These are phyloP conservation scores for Pluvianellus socialis DNA, from an alignment of 2,113 vertebrate genomes.

Conservation along the genomic window DNA sequence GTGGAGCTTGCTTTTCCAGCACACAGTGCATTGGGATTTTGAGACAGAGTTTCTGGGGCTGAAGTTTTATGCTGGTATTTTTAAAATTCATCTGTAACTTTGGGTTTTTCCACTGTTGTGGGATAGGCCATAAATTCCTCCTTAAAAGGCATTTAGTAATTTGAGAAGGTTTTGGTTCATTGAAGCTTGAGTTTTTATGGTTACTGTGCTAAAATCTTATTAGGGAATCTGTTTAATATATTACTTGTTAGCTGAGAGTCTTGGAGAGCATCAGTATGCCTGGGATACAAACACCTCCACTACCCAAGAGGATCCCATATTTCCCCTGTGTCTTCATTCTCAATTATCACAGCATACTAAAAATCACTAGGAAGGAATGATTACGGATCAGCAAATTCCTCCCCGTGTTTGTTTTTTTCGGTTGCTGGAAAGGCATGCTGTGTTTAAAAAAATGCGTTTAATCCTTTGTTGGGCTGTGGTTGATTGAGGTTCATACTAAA, in stretches of 20 bases:
- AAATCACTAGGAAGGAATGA: not conserved
- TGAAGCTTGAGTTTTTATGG: constrained; percentile 58
- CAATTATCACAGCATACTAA: not conserved
- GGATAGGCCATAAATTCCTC: not conserved
- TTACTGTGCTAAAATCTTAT: constrained; percentile 43
- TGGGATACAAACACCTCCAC: not conserved
- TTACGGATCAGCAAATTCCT: constrained; percentile 56
- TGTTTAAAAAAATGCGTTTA: constrained; percentile 11
- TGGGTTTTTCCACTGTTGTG: not conserved
- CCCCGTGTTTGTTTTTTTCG: constrained; percentile 1
- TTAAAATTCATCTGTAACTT: not conserved
- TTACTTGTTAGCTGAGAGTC: constrained; percentile 41
- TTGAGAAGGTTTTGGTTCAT: constrained; percentile 58
- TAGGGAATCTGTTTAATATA: constrained; percentile 61
- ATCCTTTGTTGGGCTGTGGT: constrained; percentile 38
- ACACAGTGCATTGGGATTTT: not conserved
- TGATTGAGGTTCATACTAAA: constrained; percentile 37
- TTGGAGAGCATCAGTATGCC: not conserved
- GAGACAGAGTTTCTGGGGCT: not conserved
- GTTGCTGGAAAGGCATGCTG: constrained; percentile 38
- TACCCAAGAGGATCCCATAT: not conserved
- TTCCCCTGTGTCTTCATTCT: constrained; percentile 10
- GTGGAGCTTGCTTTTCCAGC: not conserved
- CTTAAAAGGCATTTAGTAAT: constrained; percentile 11
- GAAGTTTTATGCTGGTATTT: not conserved